A percentile compares a stretch with the other conserved stretches of the same genome.
These are phyloP conservation scores for Ptychoptera contaminata DNA, from an alignment of 2,888 invertebrate genomes.

Conservation along the genomic window DNA sequence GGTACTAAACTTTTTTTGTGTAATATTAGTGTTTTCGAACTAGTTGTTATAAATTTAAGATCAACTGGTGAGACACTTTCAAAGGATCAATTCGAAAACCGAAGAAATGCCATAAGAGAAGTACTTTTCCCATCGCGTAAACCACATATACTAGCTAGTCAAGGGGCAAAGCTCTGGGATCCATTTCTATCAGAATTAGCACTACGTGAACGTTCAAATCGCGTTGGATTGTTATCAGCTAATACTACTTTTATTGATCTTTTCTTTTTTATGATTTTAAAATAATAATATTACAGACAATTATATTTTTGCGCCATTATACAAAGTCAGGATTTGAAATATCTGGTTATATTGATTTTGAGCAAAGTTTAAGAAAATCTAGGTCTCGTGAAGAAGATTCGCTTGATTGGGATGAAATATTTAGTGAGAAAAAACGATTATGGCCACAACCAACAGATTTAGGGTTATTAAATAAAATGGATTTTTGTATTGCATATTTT, in stretches of 20 bases:
- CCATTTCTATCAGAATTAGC: slow-evolving; percentile 53
- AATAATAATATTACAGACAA: slow-evolving; percentile 37
- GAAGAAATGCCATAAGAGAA: slow-evolving; percentile 39
- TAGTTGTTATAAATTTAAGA: neutral
- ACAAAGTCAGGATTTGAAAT: slow-evolving; percentile 59
- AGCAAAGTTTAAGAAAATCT: slow-evolving; percentile 19
- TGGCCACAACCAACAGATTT: slow-evolving; percentile 54
- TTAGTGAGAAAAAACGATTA: slow-evolving; percentile 43
- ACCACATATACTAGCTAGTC: slow-evolving; percentile 43
- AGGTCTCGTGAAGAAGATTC: slow-evolving; percentile 12
- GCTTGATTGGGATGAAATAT: slow-evolving; percentile 62
- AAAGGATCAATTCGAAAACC: slow-evolving; percentile 42
- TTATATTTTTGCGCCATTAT: slow-evolving; percentile 58
- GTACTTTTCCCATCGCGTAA: slow-evolving; percentile 43
- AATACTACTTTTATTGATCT: slow-evolving; percentile 10
- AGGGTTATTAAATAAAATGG: slow-evolving; percentile 29
- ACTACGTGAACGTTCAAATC: slow-evolving; percentile 54
- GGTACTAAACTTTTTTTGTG: slow-evolving; percentile 28
- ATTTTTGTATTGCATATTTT: neutral
- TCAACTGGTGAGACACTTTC: slow-evolving; percentile 44
- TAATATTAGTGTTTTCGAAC: neutral
- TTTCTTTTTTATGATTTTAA: neutral
- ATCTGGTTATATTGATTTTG: slow-evolving; percentile 73
- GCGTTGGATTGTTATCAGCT: slow-evolving; percentile 54
- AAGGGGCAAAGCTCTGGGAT: slow-evolving; percentile 37